Percentiles rank a stretch among this genome's conserved stretches.
phyloP scores from a whole-genome alignment of 2,888 invertebrate species.

The Dusona sp. region DNA sequence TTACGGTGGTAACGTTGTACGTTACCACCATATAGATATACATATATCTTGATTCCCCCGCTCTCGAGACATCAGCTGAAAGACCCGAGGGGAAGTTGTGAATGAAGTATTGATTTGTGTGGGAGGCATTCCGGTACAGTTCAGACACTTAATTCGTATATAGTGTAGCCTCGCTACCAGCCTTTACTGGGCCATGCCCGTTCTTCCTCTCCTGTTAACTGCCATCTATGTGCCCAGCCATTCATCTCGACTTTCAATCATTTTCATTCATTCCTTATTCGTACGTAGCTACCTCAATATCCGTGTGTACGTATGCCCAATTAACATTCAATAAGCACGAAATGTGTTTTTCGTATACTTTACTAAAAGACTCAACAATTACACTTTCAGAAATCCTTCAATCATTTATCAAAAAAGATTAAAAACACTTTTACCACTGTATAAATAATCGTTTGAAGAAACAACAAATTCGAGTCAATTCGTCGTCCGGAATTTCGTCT shows the following conservation, averaged over 20 bases:
- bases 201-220: slow-evolving; percentile 41
- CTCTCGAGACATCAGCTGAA: slow-evolving; percentile 67
- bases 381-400: slow-evolving; percentile 8
- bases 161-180: slow-evolving; percentile 46
- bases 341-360: background rate
- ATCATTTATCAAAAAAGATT: background rate
- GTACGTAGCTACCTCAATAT: background rate
- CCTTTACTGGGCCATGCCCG: slow-evolving; percentile 66
- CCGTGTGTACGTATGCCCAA: slow-evolving; percentile 17
- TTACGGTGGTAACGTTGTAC: background rate
- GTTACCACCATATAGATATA: background rate
- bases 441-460: background rate
- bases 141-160: slow-evolving; percentile 70
- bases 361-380: background rate
- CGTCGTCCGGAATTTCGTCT: background rate
- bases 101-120: slow-evolving; percentile 82
- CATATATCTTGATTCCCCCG: slow-evolving; percentile 24
- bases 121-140: slow-evolving; percentile 74
- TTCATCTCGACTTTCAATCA: slow-evolving; percentile 63
- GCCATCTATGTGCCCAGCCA: slow-evolving; percentile 46
- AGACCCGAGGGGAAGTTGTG: slow-evolving; percentile 75
- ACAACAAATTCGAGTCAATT: background rate
- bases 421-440: background rate
- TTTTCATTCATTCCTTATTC: slow-evolving; percentile 62
- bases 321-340: slow-evolving; percentile 60